A percentile compares a stretch with the other conserved stretches of the same genome.
phyloP scores from a whole-genome alignment of 2,113 vertebrate genomes.

The Perca fluviatilis region DNA sequence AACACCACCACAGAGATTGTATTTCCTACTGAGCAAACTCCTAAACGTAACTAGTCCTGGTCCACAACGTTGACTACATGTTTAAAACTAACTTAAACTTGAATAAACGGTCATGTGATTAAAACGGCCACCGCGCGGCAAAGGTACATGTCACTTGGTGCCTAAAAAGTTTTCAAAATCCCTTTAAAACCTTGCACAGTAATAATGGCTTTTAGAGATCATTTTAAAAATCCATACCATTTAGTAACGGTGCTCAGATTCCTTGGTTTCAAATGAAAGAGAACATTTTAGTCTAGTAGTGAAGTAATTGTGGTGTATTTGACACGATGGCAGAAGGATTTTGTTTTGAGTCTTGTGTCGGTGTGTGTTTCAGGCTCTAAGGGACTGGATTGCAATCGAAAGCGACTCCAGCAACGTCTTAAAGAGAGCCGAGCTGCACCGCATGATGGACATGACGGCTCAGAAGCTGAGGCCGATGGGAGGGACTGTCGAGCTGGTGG shows the following conservation, averaged over 20 bases:
- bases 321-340: neutral
- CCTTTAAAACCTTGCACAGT: too few relatives aligned
- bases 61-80: too few relatives aligned
- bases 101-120: too few relatives aligned
- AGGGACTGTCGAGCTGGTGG: slow-evolving; percentile 83
- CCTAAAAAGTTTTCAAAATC: too few relatives aligned
- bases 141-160: too few relatives aligned
- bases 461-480: slow-evolving; percentile 85
- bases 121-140: too few relatives aligned
- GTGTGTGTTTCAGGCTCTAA: slow-evolving; percentile 81
- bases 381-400: slow-evolving; percentile 91
- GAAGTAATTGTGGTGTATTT: neutral
- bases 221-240: too few relatives aligned
- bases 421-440: slow-evolving; percentile 83
- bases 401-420: slow-evolving; percentile 89
- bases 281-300: neutral
- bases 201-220: too few relatives aligned
- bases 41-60: too few relatives aligned
- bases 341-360: slow-evolving; percentile 7
- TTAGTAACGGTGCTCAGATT: neutral
- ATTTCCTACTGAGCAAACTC: neutral
- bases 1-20: neutral
- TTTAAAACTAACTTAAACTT: too few relatives aligned
- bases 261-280: neutral
- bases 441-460: slow-evolving; percentile 86